Percentiles rank a stretch among this genome's conserved stretches.
Conservation (phyloP, 2,113 vertebrate species). For the Circaetus gallicus region DNA sequence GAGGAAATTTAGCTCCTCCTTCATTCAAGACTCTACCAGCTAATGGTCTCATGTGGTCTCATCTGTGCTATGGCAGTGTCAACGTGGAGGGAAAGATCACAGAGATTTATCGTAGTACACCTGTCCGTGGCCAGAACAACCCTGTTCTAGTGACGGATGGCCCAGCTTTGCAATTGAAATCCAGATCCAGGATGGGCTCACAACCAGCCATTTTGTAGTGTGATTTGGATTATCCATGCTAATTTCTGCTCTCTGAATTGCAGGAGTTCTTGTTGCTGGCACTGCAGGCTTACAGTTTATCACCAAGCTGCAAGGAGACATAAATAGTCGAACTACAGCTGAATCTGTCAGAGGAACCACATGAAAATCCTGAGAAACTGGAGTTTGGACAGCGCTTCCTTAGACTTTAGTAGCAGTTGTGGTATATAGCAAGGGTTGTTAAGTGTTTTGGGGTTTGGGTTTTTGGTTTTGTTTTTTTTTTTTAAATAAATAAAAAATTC, state of each 20-base stretch:
- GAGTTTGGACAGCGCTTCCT: neutral
- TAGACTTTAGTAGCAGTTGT: neutral
- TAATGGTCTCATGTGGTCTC: neutral
- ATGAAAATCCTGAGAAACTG: neutral
- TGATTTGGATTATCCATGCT: neutral
- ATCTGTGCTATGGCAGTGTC: neutral
- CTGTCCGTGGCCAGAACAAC: neutral
- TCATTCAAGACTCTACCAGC: neutral
- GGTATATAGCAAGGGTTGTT: neutral
- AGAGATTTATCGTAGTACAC: rapidly evolving
- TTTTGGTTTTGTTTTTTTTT: neutral
- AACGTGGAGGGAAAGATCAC: neutral
- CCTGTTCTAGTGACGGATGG: neutral
- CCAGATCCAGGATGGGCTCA: neutral
- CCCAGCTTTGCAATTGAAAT: neutral
- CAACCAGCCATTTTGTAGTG: neutral
- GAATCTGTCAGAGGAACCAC: neutral
- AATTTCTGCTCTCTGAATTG: neutral
- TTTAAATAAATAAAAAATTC: neutral
- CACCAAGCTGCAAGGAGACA: neutral
- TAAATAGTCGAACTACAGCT: neutral
- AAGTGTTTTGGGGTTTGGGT: neutral
- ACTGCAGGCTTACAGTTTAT: neutral
- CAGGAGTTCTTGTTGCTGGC: neutral
- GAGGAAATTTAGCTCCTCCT: neutral